Evolutionary conservation across 2,113 vertebrate genomes (phyloP).

Genomic region (Phaetusa simplex): DNA sequence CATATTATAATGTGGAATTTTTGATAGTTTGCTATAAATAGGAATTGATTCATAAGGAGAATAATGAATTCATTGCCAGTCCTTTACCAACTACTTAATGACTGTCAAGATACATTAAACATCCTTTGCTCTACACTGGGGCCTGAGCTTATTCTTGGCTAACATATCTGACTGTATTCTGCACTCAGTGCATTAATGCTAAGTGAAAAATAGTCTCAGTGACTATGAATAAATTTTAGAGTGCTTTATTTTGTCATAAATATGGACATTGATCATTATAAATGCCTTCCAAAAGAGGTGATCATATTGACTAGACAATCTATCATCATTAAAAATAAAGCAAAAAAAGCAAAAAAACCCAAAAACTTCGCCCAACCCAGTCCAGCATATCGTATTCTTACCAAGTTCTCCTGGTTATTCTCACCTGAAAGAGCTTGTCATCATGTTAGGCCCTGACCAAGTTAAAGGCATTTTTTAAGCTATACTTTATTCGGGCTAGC

Average conservation of each 20-base stretch:
- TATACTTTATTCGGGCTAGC: not conserved
- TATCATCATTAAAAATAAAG: not conserved
- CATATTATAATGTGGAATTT: constrained; percentile 11
- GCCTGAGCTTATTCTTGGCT: constrained; percentile 21
- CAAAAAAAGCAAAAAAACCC: not conserved
- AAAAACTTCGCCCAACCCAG: not conserved
- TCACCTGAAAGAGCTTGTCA: not conserved
- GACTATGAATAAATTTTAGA: not conserved
- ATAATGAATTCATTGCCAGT: constrained; percentile 48
- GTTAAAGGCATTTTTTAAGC: not conserved
- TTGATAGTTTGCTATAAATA: constrained; percentile 51
- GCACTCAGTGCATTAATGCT: not conserved
- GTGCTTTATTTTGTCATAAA: constrained; percentile 27
- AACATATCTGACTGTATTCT: not conserved
- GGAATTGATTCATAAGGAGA: constrained; percentile 21
- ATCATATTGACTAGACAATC: not conserved
- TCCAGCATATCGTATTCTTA: not conserved
- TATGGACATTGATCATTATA: constrained; percentile 23
- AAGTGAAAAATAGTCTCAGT: constrained; percentile 26
- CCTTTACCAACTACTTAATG: constrained; percentile 40
- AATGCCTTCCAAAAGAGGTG: not conserved
- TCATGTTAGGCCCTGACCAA: not conserved
- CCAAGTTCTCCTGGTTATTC: not conserved
- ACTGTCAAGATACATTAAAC: constrained; percentile 44
- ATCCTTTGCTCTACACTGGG: constrained; percentile 1